Evolutionary conservation across 2,797 vertebrate genomes (phyloP).

Genomic region (Neomorphus geoffroyi): DNA sequence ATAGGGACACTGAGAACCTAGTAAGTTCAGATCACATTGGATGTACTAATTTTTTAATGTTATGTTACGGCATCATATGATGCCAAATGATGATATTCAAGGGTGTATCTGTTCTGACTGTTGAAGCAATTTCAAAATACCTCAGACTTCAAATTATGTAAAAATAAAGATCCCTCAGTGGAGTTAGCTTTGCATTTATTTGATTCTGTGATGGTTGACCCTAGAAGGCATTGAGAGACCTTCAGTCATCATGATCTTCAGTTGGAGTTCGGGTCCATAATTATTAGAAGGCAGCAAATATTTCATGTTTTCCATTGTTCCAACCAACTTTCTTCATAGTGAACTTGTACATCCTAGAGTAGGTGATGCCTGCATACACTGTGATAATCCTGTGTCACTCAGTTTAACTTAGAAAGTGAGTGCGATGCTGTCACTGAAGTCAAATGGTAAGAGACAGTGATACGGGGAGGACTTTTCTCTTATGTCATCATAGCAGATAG

Average conservation of each 20-base stretch:
- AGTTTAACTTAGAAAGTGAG: not conserved
- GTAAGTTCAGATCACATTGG: not conserved
- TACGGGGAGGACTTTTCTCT: not conserved
- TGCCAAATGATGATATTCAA: not conserved
- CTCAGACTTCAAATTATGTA: not conserved
- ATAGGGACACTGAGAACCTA: not conserved
- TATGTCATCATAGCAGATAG: not conserved
- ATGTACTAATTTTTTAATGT: not conserved
- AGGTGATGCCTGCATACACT: not conserved
- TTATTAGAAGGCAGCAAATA: not conserved
- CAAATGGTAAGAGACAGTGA: not conserved
- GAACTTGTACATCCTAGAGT: not conserved
- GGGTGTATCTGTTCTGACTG: not conserved
- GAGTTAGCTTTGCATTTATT: not conserved
- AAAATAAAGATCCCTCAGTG: not conserved
- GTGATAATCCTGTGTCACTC: not conserved
- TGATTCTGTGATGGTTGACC: not conserved
- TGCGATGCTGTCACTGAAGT: not conserved
- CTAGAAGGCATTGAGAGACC: not conserved
- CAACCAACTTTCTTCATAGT: not conserved
- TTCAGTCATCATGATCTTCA: not conserved
- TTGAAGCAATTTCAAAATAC: not conserved
- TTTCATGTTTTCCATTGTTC: not conserved
- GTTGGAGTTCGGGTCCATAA: not conserved
- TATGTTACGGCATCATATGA: not conserved